Base-by-base conservation (phyloP, 2,797 vertebrate species). In the Lagocephalus sceleratus region DNA sequence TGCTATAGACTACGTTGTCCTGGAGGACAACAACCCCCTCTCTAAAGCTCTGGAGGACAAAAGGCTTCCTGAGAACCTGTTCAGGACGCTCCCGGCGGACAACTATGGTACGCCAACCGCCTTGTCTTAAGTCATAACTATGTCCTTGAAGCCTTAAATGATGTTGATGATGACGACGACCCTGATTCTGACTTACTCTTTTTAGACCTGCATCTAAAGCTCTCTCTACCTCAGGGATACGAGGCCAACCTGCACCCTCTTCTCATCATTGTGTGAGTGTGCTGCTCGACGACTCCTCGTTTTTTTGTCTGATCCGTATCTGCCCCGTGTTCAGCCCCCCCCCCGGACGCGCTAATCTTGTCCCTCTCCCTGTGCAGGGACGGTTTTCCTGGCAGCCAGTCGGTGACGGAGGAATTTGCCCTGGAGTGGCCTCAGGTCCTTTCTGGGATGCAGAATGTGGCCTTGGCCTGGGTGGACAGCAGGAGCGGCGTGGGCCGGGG, bases 351-450 rank as follows among this genome's bases (percentile, higher is more conserved):
- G 45, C 53, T 75, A n/a, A 58, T 71, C 66, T 50, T 55, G 62
- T 69, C 46, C n/a, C 2, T 75, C 69, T 50, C 48, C 35, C 66
- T 19, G 1, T 15, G 48, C 76, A 94, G 93, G 22, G 89, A 92
- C 16, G 89, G 87, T 8, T 46, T 74, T 21, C 92, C 92, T 0
- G 90, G 90, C 41, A 73, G 76, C 49, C 91, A 89, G 71, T 72
- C 82, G 0, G 90, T 91, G 56, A 92, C 92, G 0, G 93, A 94
- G 75, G 86, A 92, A 68, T 93, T 93, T 54, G 41, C 77, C 21
- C 84, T 93, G 0, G 85, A 75, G 69, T 94, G 93, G 93, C 87
- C 91, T 21, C 87, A 92, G 61, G 88, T 90, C 51, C 88, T 94
- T 38, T 88, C 85, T 51, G 90, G 91, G 73, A 74, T 79, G 1